phyloP scores from a whole-genome alignment of 2,113 vertebrate genomes.

The Pseudolaguvia tuberculata region DNA sequence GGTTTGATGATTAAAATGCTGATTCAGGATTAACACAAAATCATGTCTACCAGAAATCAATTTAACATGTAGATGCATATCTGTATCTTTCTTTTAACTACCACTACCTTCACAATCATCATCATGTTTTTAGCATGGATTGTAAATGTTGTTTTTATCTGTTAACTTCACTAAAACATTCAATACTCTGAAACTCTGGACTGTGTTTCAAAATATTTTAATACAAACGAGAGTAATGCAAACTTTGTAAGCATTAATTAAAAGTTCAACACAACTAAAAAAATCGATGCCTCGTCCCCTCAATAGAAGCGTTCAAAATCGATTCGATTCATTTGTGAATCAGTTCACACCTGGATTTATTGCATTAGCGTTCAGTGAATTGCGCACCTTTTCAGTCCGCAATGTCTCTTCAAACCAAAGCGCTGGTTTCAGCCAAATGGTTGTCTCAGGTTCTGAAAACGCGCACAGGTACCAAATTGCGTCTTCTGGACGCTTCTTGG shows the following conservation, averaged over 20 bases:
- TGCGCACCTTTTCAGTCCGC: not conserved
- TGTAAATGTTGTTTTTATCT: no score
- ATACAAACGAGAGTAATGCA: no score
- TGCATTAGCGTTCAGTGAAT: not conserved
- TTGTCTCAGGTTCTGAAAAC: constrained; percentile 75
- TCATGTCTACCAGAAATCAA: no score
- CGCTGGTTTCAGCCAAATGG: constrained; percentile 82
- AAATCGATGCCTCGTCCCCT: not conserved
- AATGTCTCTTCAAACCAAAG: constrained; percentile 75
- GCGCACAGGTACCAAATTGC: constrained; percentile 67
- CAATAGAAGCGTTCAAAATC: not conserved
- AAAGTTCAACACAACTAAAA: not conserved
- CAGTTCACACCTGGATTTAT: not conserved
- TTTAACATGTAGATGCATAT: no score
- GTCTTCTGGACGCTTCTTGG: constrained; percentile 86
- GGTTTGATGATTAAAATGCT: no score
- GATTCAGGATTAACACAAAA: no score
- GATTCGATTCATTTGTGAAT: constrained; percentile 3
- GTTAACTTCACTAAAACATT: not conserved
- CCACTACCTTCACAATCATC: no score
- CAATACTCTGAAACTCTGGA: not conserved
- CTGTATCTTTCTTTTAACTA: no score
- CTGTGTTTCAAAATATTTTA: no score
- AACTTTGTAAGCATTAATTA: not conserved
- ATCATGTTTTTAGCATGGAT: no score